These are phyloP conservation scores for Hyphantria cunea DNA, from an alignment of 1,140 invertebrate species.

Conservation along the genomic window DNA sequence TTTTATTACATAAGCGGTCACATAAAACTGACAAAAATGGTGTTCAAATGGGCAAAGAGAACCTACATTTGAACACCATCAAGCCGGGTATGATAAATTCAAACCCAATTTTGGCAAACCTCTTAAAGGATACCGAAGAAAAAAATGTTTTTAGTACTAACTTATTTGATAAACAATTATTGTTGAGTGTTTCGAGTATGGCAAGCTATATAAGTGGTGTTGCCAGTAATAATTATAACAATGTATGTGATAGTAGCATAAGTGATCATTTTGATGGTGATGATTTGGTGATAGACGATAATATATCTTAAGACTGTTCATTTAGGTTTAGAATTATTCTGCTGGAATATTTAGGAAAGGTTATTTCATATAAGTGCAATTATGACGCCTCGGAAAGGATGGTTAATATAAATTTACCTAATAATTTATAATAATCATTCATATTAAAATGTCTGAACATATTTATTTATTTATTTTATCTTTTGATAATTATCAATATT, in stretches of 20 bases:
- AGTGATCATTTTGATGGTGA: conserved; percentile 39
- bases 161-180: conserved; percentile 20
- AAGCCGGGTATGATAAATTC: conserved; percentile 54
- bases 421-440: no score
- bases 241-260: conserved; percentile 36
- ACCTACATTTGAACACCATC: conserved; percentile 33
- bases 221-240: not conserved
- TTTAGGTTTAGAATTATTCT: conserved; percentile 7
- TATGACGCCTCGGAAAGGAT: no score
- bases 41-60: conserved; percentile 35
- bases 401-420: no score
- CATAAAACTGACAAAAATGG: conserved; percentile 6
- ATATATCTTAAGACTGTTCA: conserved; percentile 21
- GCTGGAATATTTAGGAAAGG: not conserved
- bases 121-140: conserved; percentile 40
- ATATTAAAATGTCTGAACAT: no score
- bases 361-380: no score
- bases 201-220: conserved; percentile 2
- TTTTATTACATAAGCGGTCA: conserved; percentile 62
- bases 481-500: no score
- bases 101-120: conserved; percentile 66
- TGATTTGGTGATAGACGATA: conserved; percentile 50
- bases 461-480: no score
- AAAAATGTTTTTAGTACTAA: conserved; percentile 40
- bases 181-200: conserved; percentile 22